These are phyloP conservation scores for Rhynchophorus ferrugineus DNA, from an alignment of 1,140 invertebrate genomes.

Conservation along the genomic window DNA sequence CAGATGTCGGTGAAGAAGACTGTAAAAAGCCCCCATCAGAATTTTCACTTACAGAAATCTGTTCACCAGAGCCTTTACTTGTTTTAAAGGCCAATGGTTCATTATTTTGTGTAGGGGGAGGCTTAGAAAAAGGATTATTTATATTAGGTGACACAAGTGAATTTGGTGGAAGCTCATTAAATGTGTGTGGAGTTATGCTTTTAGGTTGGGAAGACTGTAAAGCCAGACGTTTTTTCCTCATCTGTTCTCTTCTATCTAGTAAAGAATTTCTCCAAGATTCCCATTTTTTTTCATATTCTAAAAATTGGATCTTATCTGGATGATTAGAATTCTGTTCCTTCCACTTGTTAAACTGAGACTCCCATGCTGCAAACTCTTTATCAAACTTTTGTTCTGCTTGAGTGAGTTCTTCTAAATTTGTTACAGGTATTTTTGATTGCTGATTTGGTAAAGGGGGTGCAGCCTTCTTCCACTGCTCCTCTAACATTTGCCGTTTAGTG, in stretches of 20 bases:
- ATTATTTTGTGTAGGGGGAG: slow-evolving; percentile 31
- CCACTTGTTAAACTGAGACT: slow-evolving; percentile 77
- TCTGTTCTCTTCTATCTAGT: slow-evolving; percentile 67
- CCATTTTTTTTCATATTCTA: slow-evolving; percentile 76
- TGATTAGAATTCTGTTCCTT: slow-evolving; percentile 76
- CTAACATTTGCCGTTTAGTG: slow-evolving; percentile 20
- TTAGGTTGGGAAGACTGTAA: slow-evolving; percentile 15
- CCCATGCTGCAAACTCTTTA: slow-evolving; percentile 75
- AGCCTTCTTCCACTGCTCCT: slow-evolving; percentile 12
- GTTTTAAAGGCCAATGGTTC: slow-evolving; percentile 30
- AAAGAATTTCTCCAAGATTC: slow-evolving; percentile 69
- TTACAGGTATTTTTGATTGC: slow-evolving; percentile 11
- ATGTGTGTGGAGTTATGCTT: slow-evolving; percentile 9
- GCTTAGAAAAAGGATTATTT: slow-evolving; percentile 24
- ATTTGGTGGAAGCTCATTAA: slow-evolving; percentile 11
- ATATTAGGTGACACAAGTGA: background rate
- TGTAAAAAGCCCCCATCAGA: slow-evolving; percentile 23
- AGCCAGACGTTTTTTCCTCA: slow-evolving; percentile 59
- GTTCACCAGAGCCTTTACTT: slow-evolving; percentile 2
- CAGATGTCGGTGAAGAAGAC: slow-evolving; percentile 24
- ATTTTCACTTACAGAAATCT: background rate
- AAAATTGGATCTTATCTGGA: slow-evolving; percentile 75
- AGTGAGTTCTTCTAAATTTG: slow-evolving; percentile 38
- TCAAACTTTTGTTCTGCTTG: slow-evolving; percentile 74
- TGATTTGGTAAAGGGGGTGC: slow-evolving; percentile 10